phyloP scores from a whole-genome alignment of 35 echinoderm and acorn worm genomes.

The Ptychodera flava region DNA sequence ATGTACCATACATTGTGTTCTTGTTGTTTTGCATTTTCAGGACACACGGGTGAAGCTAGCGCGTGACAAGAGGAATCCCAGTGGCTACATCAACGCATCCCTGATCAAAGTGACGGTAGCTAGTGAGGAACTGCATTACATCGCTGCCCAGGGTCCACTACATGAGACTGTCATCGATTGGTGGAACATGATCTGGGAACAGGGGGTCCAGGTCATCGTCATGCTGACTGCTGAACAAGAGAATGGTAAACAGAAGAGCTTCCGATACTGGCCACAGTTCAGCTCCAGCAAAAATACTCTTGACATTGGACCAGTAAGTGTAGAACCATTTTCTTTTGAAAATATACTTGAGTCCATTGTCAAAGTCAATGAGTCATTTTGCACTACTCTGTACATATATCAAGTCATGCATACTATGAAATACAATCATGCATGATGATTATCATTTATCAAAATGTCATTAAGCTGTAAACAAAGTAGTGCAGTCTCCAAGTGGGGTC shows the following conservation, averaged over 20 bases:
- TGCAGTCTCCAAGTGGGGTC: too few relatives aligned
- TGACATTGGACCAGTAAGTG: constrained; percentile 96
- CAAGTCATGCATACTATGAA: too few relatives aligned
- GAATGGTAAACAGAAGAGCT: constrained; percentile 87
- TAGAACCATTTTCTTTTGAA: neutral
- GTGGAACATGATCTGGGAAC: constrained; percentile 98
- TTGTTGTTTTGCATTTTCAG: too few relatives aligned
- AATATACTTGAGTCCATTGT: too few relatives aligned
- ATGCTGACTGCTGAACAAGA: constrained; percentile 92
- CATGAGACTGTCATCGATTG: constrained; percentile 88
- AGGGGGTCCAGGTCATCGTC: constrained; percentile 75
- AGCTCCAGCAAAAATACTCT: constrained; percentile 65
- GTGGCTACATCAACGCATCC: constrained; percentile 99
- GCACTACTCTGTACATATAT: too few relatives aligned
- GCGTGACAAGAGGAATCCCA: constrained; percentile 65
- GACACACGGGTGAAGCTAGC: constrained; percentile 73
- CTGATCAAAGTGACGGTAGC: constrained; percentile 63
- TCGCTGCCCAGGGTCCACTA: constrained; percentile 72
- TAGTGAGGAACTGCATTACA: constrained; percentile 63
- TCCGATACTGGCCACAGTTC: constrained; percentile 87
- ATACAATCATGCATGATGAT: too few relatives aligned
- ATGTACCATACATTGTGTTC: too few relatives aligned
- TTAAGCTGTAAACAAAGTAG: too few relatives aligned
- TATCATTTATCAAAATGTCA: too few relatives aligned
- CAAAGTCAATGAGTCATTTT: too few relatives aligned